Evolutionary conservation across 2,113 vertebrate genomes (phyloP).

Genomic region (Strix aluco): DNA sequence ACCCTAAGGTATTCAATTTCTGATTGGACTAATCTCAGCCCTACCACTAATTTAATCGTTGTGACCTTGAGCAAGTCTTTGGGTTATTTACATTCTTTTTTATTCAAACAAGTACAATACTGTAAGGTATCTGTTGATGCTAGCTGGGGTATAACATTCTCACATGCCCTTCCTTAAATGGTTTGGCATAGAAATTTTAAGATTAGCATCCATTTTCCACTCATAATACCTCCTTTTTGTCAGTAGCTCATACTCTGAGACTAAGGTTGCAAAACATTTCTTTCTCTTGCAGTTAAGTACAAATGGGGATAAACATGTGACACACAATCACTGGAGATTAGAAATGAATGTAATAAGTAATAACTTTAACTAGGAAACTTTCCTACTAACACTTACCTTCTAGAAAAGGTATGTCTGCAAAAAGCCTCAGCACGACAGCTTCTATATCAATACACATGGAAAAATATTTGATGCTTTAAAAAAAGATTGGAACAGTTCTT

Average conservation of each 20-base stretch:
- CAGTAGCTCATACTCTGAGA: neutral
- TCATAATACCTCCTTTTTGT: neutral
- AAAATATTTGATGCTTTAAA: neutral
- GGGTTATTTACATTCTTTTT: neutral
- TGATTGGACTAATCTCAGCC: neutral
- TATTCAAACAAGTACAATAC: neutral
- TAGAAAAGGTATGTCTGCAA: neutral
- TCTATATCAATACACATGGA: neutral
- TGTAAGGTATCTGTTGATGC: neutral
- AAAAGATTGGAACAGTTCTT: neutral
- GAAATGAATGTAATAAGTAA: neutral
- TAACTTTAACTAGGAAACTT: neutral
- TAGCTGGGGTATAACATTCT: neutral
- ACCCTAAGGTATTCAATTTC: neutral
- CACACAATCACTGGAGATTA: neutral
- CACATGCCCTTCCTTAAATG: neutral
- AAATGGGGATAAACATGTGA: neutral
- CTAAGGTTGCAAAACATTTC: neutral
- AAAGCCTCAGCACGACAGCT: neutral
- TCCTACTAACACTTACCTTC: neutral
- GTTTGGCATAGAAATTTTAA: neutral
- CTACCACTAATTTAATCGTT: neutral
- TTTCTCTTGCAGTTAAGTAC: neutral
- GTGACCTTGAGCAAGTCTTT: neutral
- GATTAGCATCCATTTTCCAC: neutral